A percentile compares a stretch with the other conserved stretches of the same genome.
Conservation (phyloP, 2,113 vertebrate genomes). For the Istiophorus platypterus region DNA sequence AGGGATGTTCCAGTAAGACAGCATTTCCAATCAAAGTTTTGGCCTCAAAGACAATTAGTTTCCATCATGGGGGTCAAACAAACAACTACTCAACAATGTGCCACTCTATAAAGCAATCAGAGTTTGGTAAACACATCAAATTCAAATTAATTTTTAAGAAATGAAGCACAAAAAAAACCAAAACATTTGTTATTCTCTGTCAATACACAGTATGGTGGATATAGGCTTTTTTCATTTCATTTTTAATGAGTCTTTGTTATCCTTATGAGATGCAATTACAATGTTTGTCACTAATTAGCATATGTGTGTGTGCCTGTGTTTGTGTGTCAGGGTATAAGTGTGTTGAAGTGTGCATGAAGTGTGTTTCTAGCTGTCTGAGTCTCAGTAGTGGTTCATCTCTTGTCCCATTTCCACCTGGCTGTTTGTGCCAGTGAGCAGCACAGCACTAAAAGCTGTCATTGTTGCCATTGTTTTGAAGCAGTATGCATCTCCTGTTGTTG, state of each 20-base stretch:
- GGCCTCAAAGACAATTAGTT: constrained; percentile 69
- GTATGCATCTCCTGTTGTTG: constrained; percentile 33
- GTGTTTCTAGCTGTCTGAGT: constrained; percentile 23
- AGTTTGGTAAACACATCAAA: constrained; percentile 66
- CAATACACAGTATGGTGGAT: constrained; percentile 30
- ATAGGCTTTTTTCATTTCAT: constrained; percentile 23
- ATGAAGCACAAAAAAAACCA: constrained; percentile 36
- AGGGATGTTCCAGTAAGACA: constrained; percentile 49
- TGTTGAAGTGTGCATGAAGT: too few relatives aligned
- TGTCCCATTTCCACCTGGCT: constrained; percentile 28
- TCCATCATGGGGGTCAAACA: constrained; percentile 48
- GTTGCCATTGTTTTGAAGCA: constrained; percentile 23
- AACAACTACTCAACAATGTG: constrained; percentile 68
- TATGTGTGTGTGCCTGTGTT: background rate
- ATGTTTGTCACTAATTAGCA: constrained; percentile 40
- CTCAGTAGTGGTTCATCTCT: constrained; percentile 29
- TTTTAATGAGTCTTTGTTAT: constrained; percentile 59
- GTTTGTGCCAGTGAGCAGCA: constrained; percentile 32
- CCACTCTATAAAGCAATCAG: constrained; percentile 70
- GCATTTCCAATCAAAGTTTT: constrained; percentile 69
- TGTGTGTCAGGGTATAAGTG: background rate
- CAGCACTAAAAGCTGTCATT: constrained; percentile 37
- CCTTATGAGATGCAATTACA: constrained; percentile 58
- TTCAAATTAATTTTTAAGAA: constrained; percentile 68
- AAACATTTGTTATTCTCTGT: constrained; percentile 37